These are phyloP conservation scores for Molossus molossus DNA, from an alignment of 2,797 vertebrate species.

Conservation along the genomic window DNA sequence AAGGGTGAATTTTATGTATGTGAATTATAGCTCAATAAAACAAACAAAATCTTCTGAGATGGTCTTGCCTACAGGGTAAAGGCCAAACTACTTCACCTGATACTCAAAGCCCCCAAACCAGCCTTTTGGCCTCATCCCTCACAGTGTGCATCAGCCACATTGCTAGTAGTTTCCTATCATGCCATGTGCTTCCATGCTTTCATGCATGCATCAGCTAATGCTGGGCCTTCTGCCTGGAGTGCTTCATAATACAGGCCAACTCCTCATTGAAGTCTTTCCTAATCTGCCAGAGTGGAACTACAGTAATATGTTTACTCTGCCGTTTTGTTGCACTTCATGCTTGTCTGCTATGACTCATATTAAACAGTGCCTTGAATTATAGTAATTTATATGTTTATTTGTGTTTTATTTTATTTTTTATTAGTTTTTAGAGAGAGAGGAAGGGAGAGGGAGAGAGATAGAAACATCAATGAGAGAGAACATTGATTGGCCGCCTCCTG, in stretches of 20 bases:
- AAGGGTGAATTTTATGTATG: conserved; percentile 41
- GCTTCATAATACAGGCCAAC: background rate
- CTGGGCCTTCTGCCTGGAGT: conserved; percentile 32
- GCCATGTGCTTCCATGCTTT: background rate
- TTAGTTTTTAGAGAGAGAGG: too few species aligned
- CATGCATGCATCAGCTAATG: background rate
- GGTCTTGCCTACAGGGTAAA: background rate
- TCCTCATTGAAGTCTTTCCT: background rate
- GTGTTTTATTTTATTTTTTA: too few species aligned
- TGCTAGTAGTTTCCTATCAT: background rate
- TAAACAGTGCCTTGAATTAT: conserved; percentile 49
- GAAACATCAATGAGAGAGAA: too few species aligned
- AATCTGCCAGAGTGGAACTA: background rate
- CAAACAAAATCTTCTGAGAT: background rate
- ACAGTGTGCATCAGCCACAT: background rate
- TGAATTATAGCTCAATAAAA: conserved; percentile 40
- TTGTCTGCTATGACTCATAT: background rate
- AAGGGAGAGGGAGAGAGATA: too few species aligned
- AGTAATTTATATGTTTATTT: conserved; percentile 46
- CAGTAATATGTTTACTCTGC: background rate
- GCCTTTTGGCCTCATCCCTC: conserved; percentile 19
- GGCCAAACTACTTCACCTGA: background rate
- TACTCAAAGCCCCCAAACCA: background rate
- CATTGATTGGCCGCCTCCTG: too few species aligned
- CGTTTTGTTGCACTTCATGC: conserved; percentile 24